Conservation (phyloP, 2,797 vertebrate species). For the Leptatherina wallacei region DNA sequence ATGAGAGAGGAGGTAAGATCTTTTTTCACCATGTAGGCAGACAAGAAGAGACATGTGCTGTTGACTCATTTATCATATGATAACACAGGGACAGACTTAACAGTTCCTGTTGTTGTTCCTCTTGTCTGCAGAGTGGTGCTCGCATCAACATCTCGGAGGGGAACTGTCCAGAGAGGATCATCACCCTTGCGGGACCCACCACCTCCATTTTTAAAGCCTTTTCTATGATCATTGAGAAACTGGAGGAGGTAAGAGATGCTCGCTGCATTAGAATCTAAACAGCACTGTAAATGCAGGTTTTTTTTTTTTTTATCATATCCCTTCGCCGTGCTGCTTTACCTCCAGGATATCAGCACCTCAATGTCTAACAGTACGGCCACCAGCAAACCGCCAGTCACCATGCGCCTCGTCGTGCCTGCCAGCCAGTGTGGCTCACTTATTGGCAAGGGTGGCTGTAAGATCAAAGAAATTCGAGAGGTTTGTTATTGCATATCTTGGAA, state of each 20-base stretch:
- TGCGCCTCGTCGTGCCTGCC: slow-evolving; percentile 93
- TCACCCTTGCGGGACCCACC: slow-evolving; percentile 93
- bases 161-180: slow-evolving; percentile 95
- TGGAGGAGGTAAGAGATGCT: slow-evolving; percentile 88
- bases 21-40: neutral
- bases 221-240: slow-evolving; percentile 96
- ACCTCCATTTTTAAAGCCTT: slow-evolving; percentile 97
- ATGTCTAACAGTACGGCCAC: slow-evolving; percentile 97
- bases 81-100: neutral
- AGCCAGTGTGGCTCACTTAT: slow-evolving; percentile 95
- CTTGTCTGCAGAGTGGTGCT: slow-evolving; percentile 87
- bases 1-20: slow-evolving; percentile 92
- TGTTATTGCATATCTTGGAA: slow-evolving; percentile 22
- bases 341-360: slow-evolving; percentile 94
- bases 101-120: slow-evolving; percentile 13
- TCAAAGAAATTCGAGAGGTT: slow-evolving; percentile 96
- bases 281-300: neutral
- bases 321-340: neutral
- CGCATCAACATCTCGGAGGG: slow-evolving; percentile 96
- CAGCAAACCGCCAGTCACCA: slow-evolving; percentile 93
- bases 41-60: neutral
- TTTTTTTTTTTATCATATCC: neutral
- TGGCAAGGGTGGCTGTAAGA: slow-evolving; percentile 95
- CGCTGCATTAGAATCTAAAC: accelerated
- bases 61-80: slow-evolving; percentile 20